These are phyloP conservation scores for Craniophora ligustri DNA, from an alignment of 2,888 invertebrate species.

Conservation along the genomic window DNA sequence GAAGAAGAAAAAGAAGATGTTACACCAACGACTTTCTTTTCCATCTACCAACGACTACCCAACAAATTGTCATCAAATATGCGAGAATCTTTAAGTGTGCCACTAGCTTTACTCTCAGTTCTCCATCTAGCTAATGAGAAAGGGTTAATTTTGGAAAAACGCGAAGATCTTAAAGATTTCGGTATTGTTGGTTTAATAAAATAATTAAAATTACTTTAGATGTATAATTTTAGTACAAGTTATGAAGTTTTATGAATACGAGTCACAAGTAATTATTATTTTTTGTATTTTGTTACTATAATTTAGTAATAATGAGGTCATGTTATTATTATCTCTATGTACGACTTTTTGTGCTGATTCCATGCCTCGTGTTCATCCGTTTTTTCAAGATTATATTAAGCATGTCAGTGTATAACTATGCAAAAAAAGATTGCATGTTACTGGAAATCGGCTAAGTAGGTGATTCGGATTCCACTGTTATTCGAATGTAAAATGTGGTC, in stretches of 20 bases:
- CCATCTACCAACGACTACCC: conserved; percentile 89
- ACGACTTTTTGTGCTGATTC: not conserved
- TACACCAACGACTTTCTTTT: conserved; percentile 84
- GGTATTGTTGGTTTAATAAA: conserved; percentile 77
- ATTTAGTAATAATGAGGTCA: not conserved
- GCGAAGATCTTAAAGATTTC: conserved; percentile 86
- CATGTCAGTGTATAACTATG: not conserved
- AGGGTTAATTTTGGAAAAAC: conserved; percentile 87
- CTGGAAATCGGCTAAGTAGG: conserved; percentile 7
- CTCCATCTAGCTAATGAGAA: conserved; percentile 96
- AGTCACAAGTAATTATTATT: conserved; percentile 3
- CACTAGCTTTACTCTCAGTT: conserved; percentile 93
- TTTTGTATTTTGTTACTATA: not conserved
- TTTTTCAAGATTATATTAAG: not conserved
- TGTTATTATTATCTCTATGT: not conserved
- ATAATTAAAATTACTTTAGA: conserved; percentile 36
- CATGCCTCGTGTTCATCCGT: not conserved
- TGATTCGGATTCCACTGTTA: conserved; percentile 18
- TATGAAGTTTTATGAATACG: not conserved
- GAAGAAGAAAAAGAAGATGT: conserved; percentile 74
- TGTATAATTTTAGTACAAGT: conserved; percentile 24
- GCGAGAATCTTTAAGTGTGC: conserved; percentile 92
- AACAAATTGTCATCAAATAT: conserved; percentile 88
- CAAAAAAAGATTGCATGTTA: conserved; percentile 6
- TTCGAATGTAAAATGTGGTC: not conserved